Base-by-base conservation (phyloP, 2,113 vertebrate species). In the Calidris pygmaea region DNA sequence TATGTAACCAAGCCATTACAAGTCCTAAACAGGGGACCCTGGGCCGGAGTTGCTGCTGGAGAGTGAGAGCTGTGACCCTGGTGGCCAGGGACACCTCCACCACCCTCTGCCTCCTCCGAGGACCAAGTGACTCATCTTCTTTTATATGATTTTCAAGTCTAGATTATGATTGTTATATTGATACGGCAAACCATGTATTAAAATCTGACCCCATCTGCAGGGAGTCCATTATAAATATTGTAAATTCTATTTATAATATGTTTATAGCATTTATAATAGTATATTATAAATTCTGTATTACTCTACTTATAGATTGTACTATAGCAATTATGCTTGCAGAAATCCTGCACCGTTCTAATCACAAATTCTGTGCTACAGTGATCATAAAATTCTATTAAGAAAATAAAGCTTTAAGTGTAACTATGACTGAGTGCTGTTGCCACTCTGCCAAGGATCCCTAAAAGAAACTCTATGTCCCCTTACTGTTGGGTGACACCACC, bases 1-100 rank as follows among this genome's bases (percentile, higher is more conserved):
- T 65, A 14, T 2, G 65, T 56, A 72, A 73, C 6, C 53, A 35
- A 80, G 34, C 29, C 5, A 1, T 35, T 50, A 32, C 26, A 34
- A 52, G 66, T 39, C 20, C 60, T 67, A 30, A 47, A 68, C 4
- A 24, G 20, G 60, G 30, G 19, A 67, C 53, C 43, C 7, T 22
- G 67, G 45, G 37, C 14, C 1, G 0, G 20, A 66, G 56, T 8
- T 52, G 59, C 74, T 39, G 34, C 52, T 59, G 59, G 52, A 34
- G 29, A 39, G 24, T 2, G 11, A 80, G 11, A 80, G 23, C 60
- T 5, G 1, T n/a, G 47, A 52, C 7, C 12, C 9, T 2, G 1
- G 37, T 14, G 34, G 27, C 50, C 66, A 71, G 21, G 10, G 41
- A 58, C 2, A 2, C 16, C 48, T 56, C 18, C 35, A 48, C n/a